These are phyloP conservation scores for Choreutis nemorana DNA, from an alignment of 2,888 invertebrate species.

Conservation along the genomic window DNA sequence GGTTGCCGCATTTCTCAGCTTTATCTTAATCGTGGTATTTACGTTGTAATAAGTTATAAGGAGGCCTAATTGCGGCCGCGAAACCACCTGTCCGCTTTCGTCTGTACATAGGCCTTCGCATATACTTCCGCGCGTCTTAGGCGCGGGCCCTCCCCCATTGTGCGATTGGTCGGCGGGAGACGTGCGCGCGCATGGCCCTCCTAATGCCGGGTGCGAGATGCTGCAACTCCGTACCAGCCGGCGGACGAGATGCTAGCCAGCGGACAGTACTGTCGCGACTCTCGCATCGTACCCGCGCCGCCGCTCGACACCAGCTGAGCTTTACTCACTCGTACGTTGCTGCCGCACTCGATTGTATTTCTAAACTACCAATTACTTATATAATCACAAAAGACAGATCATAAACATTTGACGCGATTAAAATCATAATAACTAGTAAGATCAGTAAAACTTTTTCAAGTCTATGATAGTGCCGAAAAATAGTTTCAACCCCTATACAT, in stretches of 20 bases:
- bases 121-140: constrained; percentile 66
- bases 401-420: neutral
- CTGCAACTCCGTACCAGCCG: constrained; percentile 47
- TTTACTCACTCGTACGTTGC: constrained; percentile 12
- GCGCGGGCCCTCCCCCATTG: constrained; percentile 54
- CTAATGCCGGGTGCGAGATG: constrained; percentile 39
- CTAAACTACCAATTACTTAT: constrained; percentile 3
- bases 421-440: neutral
- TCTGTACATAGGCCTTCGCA: constrained; percentile 67
- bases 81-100: constrained; percentile 64
- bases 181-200: constrained; percentile 58
- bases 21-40: constrained; percentile 58
- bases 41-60: constrained; percentile 56
- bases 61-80: constrained; percentile 61
- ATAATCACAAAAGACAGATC: neutral
- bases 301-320: constrained; percentile 19
- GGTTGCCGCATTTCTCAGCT: constrained; percentile 23
- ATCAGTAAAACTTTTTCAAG: constrained; percentile 5
- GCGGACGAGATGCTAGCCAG: constrained; percentile 43
- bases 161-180: constrained; percentile 41
- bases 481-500: constrained; percentile 7
- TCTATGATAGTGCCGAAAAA: constrained; percentile 4
- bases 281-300: constrained; percentile 27
- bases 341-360: constrained; percentile 5
- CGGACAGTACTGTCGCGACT: constrained; percentile 49